These are phyloP conservation scores for Stenodema calcarata DNA, from an alignment of 2,888 invertebrate genomes.

Conservation along the genomic window DNA sequence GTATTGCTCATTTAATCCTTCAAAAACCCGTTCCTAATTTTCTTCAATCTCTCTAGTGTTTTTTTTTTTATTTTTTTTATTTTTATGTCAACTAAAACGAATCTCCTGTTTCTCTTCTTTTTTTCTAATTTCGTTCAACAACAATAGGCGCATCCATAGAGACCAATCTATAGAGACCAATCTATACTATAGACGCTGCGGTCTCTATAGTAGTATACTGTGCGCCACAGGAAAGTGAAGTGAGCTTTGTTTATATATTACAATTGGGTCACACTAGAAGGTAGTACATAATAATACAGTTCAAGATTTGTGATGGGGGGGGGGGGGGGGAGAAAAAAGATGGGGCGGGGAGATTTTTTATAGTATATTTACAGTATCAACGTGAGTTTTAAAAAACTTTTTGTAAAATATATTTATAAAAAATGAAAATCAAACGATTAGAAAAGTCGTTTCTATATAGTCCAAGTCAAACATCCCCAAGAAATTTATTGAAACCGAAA, in stretches of 20 bases:
- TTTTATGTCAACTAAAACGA: constrained; percentile 37
- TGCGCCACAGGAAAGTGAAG: constrained; percentile 25
- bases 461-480: constrained; percentile 53
- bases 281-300: constrained; percentile 50
- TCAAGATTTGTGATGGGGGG: too few relatives aligned
- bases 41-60: neutral
- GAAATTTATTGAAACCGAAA: constrained; percentile 38
- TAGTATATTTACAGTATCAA: constrained; percentile 1
- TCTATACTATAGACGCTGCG: neutral
- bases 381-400: neutral
- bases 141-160: constrained; percentile 45
- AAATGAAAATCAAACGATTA: neutral
- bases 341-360: neutral
- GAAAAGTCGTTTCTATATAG: constrained; percentile 44
- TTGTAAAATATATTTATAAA: neutral
- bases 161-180: constrained; percentile 27
- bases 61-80: neutral
- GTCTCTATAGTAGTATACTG: neutral
- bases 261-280: constrained; percentile 55
- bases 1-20: constrained; percentile 40
- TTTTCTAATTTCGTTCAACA: neutral
- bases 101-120: constrained; percentile 20
- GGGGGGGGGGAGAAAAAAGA: constrained; percentile 20
- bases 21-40: constrained; percentile 16
- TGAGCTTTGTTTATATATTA: constrained; percentile 52